Evolutionary conservation across 2,797 vertebrate genomes (phyloP), one percentile per base, ranked within the genome.

Genomic region (Xenops minutus): DNA sequence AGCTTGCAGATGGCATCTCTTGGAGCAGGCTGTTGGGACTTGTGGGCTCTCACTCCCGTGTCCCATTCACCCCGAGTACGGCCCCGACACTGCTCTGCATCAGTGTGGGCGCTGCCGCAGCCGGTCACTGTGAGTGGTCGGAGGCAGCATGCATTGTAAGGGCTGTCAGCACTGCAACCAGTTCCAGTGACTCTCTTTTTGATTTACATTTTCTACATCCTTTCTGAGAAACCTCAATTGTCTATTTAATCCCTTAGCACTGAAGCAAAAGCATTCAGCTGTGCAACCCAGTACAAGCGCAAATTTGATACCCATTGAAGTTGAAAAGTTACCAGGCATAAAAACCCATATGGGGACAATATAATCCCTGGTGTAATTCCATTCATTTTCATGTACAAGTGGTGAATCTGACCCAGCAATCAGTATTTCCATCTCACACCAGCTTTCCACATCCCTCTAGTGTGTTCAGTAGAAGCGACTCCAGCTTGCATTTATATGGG

Each of bases 151-250:
- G 48, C 64, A 91, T 83, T 96, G 78, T 94, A 56, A 77, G 56
- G 72, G 86, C 91, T 97, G 94, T 97, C 96, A 95, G 77, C 96
- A 36, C 92, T 72, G 85, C 77, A 82, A 41, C 68, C 85, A 82
- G 77, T 72, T 90, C 83, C 76, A 88, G 64, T 16, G 55, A 56
- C 59, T 89, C 85, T 59, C 80, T 51, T 92, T 88, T 84, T 89
- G 68, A 92, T 96, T 95, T 83, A 93, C 52, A 94, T 94, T 94
- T 89, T 72, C 76, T 89, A 59, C 85, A 83, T 93, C 91, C 69
- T 95, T 71, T 89, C 81, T 84, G 75, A 92, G 87, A 97, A 96
- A 83, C 84, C 84, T 97, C 95, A 96, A 94, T 95, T 96, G 95
- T 96, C 93, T 95, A 37, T 75, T 95, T 95, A 96, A 96, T 96